phyloP scores from a whole-genome alignment of 1,140 invertebrate genomes.

The Drosophila sulfurigaster region DNA sequence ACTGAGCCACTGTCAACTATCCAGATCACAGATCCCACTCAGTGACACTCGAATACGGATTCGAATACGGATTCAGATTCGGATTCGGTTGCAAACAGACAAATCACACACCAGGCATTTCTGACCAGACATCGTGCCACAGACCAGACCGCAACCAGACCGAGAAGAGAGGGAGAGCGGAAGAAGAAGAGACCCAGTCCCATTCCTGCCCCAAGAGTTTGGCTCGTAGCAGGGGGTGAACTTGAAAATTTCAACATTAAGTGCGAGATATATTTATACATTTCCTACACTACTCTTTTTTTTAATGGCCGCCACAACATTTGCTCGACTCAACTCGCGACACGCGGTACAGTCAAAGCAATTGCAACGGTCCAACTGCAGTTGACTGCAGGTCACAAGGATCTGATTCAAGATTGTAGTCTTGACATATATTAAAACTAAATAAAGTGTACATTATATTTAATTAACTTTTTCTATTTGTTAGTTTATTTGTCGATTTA shows the following conservation, averaged over 20 bases:
- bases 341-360: background rate
- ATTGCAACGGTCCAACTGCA: background rate
- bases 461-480: too few species aligned
- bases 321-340: background rate
- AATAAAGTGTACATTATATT: too few species aligned
- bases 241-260: conserved; percentile 69
- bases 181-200: conserved; percentile 24
- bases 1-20: conserved; percentile 8
- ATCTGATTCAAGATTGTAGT: too few species aligned
- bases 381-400: too few species aligned
- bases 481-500: too few species aligned
- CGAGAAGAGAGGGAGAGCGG: conserved; percentile 20
- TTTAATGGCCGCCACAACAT: conserved; percentile 33
- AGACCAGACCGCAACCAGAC: conserved; percentile 27
- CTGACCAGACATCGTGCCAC: conserved; percentile 16
- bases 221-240: conserved; percentile 71
- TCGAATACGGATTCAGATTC: background rate
- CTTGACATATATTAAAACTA: too few species aligned
- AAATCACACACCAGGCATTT: conserved; percentile 9
- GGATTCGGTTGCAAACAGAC: conserved; percentile 1
- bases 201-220: conserved; percentile 25
- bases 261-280: conserved; percentile 60
- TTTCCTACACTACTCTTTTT: conserved; percentile 39
- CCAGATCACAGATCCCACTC: conserved; percentile 11
- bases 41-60: conserved; percentile 3